Conservation (phyloP, 2,113 vertebrate species). For the Scophthalmus maximus region DNA sequence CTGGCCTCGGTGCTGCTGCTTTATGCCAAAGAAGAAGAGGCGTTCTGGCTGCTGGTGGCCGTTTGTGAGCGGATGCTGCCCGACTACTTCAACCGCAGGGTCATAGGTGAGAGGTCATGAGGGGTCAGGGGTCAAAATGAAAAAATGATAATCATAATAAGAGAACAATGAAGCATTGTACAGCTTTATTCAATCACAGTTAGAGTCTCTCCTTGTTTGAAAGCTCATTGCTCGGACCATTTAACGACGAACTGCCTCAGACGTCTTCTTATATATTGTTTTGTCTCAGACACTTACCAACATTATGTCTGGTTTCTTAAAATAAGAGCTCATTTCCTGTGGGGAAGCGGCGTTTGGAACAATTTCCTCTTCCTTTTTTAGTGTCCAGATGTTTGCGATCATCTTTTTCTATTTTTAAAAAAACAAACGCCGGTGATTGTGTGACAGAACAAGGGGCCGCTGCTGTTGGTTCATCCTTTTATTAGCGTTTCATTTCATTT, state of each 20-base stretch:
- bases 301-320: constrained; percentile 1
- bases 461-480: too few relatives aligned
- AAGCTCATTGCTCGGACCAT: background rate
- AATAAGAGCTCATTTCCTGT: constrained; percentile 61
- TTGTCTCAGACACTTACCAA: background rate
- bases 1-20: constrained; percentile 94
- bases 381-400: background rate
- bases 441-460: too few relatives aligned
- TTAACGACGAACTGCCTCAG: background rate
- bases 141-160: too few relatives aligned
- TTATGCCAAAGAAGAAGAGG: constrained; percentile 95
- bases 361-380: constrained; percentile 59
- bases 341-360: constrained; percentile 41
- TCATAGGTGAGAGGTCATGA: constrained; percentile 88
- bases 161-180: background rate
- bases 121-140: background rate
- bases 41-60: constrained; percentile 96
- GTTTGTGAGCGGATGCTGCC: constrained; percentile 98
- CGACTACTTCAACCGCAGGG: constrained; percentile 95
- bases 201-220: background rate
- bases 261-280: background rate
- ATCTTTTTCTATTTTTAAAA: constrained; percentile 2
- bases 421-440: too few relatives aligned
- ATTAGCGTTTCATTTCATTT: background rate
- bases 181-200: background rate